Conservation (phyloP, 2,888 invertebrate species). For the Muschampia plurimacula region DNA sequence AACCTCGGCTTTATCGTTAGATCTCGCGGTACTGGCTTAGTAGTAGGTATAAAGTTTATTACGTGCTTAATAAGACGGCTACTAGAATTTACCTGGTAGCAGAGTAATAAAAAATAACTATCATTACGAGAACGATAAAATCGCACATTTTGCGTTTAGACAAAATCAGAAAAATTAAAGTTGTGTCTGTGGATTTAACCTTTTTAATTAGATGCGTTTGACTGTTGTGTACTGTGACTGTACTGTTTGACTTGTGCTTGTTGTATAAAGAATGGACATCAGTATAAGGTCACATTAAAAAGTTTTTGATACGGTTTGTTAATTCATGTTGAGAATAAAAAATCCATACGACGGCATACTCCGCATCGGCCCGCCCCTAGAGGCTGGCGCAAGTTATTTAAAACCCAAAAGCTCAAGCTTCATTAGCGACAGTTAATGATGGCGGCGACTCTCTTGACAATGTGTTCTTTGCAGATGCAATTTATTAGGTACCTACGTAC, state of each 20-base stretch:
- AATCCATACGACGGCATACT: conserved; percentile 63
- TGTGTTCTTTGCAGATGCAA: conserved; percentile 62
- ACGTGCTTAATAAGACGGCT: conserved; percentile 72
- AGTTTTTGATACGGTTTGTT: conserved; percentile 74
- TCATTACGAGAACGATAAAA: conserved; percentile 53
- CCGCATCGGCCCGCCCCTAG: conserved; percentile 69
- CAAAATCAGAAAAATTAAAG: conserved; percentile 51
- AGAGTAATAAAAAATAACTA: conserved; percentile 57
- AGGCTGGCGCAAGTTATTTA: conserved; percentile 76
- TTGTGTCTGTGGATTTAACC: conserved; percentile 50
- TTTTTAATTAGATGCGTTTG: neutral
- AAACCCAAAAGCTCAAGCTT: conserved; percentile 81
- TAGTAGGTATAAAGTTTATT: conserved; percentile 67
- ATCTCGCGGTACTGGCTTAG: conserved; percentile 72
- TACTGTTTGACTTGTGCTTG: neutral
- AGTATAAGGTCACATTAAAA: conserved; percentile 68
- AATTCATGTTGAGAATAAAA: conserved; percentile 72
- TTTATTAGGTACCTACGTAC: conserved; percentile 52
- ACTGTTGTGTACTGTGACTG: no score
- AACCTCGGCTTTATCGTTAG: conserved; percentile 68
- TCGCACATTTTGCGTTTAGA: conserved; percentile 50
- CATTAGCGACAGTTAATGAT: conserved; percentile 84
- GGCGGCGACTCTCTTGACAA: conserved; percentile 72
- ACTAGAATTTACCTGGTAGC: conserved; percentile 72
- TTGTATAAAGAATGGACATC: conserved; percentile 48